Evolutionary conservation across 2,797 vertebrate genomes (phyloP).

Genomic region (Cichlasoma orientale): DNA sequence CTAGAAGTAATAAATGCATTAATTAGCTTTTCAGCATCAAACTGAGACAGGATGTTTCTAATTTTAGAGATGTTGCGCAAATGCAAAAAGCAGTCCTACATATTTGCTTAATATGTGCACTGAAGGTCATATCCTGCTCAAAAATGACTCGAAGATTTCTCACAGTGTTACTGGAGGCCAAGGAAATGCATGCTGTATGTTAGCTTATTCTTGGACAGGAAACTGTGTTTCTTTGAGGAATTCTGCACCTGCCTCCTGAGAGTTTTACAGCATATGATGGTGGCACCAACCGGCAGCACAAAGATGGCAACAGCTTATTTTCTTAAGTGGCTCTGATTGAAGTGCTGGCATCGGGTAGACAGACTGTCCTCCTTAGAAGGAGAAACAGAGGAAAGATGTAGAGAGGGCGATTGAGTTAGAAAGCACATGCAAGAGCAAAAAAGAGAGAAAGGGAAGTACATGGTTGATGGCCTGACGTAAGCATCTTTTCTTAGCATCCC

Average conservation of each 20-base stretch:
- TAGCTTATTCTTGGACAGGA: background rate
- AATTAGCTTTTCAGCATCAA: no score
- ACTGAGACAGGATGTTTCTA: no score
- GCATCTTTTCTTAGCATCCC: conserved; percentile 53
- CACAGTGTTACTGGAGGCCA: no score
- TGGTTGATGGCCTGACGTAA: conserved; percentile 43
- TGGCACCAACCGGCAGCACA: conserved; percentile 3
- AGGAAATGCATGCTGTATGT: background rate
- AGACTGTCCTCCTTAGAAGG: conserved; percentile 52
- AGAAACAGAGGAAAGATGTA: conserved; percentile 22
- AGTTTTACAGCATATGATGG: background rate
- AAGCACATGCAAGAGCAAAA: background rate
- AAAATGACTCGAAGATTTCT: no score
- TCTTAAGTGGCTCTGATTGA: conserved; percentile 62
- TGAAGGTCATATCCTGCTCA: no score
- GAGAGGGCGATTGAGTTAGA: background rate
- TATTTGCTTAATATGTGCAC: no score
- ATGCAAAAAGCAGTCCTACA: no score
- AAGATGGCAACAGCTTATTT: conserved; percentile 56
- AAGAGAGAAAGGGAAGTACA: background rate
- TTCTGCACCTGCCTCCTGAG: background rate
- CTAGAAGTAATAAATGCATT: no score
- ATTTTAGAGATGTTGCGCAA: no score
- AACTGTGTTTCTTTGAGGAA: background rate
- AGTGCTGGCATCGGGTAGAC: conserved; percentile 56